Percentiles rank a stretch among this genome's conserved stretches.
Conservation (phyloP, 1,140 invertebrate species). For the Melanaphis sacchari region DNA sequence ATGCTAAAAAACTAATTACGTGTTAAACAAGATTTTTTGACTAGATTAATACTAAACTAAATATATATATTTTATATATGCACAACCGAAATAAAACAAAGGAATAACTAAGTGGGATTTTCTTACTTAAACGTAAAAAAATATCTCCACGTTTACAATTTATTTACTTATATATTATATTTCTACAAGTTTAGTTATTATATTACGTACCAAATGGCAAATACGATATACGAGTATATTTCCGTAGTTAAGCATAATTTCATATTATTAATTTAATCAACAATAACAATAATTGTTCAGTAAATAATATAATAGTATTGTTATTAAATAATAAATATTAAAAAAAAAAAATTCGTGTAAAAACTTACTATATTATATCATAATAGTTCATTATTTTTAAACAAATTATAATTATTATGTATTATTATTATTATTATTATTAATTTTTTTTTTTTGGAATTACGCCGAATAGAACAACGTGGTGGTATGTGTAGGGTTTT, state of each 20-base stretch:
- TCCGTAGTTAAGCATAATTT: background rate
- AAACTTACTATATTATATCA: background rate
- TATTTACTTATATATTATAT: background rate
- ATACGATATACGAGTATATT: background rate
- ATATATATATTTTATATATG: background rate
- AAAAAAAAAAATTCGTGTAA: slow-evolving; percentile 34
- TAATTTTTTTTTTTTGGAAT: background rate
- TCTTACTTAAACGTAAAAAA: slow-evolving; percentile 39
- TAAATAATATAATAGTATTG: background rate
- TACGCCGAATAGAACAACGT: background rate
- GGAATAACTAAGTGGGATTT: slow-evolving; percentile 23
- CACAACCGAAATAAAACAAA: slow-evolving; percentile 36
- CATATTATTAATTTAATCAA: slow-evolving; percentile 35
- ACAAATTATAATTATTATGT: background rate
- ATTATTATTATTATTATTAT: background rate
- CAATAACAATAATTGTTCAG: slow-evolving; percentile 17
- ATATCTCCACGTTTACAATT: slow-evolving; percentile 29
- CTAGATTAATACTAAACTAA: background rate
- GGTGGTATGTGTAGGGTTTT: background rate
- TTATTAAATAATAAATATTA: background rate
- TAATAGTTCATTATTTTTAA: background rate
- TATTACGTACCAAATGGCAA: background rate
- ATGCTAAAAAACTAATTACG: background rate
- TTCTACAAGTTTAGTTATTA: background rate
- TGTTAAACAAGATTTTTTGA: background rate